A percentile compares a stretch with the other conserved stretches of the same genome.
phyloP scores from a whole-genome alignment of 2,113 vertebrate species.

The Prionailurus viverrinus region DNA sequence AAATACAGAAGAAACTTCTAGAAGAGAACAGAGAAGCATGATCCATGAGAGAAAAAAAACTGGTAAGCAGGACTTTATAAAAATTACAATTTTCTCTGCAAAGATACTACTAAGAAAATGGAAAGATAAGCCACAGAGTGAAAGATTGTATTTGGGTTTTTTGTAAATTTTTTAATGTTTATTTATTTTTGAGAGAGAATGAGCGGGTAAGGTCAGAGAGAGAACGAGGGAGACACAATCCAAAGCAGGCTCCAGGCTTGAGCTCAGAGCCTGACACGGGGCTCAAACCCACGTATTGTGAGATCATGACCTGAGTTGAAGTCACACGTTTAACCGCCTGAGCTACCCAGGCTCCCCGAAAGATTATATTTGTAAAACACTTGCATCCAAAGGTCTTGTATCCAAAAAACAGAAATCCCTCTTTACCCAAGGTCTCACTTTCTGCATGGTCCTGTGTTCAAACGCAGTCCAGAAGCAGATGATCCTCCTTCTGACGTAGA shows the following conservation, averaged over 20 bases:
- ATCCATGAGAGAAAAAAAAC: neutral
- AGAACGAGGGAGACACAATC: too few species aligned
- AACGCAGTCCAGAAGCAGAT: neutral
- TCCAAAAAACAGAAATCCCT: neutral
- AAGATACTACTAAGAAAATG: neutral
- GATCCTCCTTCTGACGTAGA: neutral
- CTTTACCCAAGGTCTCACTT: neutral
- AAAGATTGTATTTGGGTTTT: neutral
- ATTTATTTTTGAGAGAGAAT: too few species aligned
- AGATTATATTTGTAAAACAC: neutral
- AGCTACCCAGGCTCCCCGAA: too few species aligned
- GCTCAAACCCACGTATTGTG: too few species aligned
- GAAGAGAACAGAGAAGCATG: neutral
- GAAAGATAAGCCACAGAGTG: neutral
- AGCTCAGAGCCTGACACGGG: too few species aligned
- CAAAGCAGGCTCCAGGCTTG: too few species aligned
- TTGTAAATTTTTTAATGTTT: too few species aligned
- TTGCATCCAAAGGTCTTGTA: neutral
- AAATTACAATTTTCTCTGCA: neutral
- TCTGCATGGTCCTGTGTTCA: neutral
- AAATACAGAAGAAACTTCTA: conserved; percentile 9
- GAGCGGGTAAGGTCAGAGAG: too few species aligned
- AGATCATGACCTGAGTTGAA: too few species aligned
- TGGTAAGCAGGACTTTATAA: neutral
- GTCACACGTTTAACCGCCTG: too few species aligned